Base-by-base conservation (phyloP, 2,797 vertebrate genomes). In the Leptoclinus maculatus region DNA sequence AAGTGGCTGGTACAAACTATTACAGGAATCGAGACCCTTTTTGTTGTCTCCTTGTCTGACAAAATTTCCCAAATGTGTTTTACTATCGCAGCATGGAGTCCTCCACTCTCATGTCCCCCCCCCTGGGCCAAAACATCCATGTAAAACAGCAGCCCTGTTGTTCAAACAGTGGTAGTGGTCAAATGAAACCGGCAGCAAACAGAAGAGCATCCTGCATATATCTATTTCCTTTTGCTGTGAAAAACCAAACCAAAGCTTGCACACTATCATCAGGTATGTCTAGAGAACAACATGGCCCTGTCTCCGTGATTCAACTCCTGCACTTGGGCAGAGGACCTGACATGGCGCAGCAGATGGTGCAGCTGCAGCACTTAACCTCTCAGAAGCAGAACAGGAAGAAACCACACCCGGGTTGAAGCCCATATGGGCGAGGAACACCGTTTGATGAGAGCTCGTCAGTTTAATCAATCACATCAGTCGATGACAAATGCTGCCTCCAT, bases 401-500 rank as follows among this genome's bases (percentile, higher is more conserved):
- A 56, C 67, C 73, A 87, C 78, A 75, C 82, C 70, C 62, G 56
- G 65, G 80, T 19, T 80, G 73, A 73, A 68, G 59, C 78, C 78
- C 88, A 86, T 87, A 89, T 83, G 89, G 83, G 12, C 66, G 69
- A 84, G 74, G 60, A 87, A 45, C 67, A 34, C 53, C 66, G 69
- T 85, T 86, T 72, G 34, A 76, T 56, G 58, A 81, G 83, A 86
- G 72, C 83, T 79, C 60, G 80, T 90, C 83, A 78, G 79, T 76
- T 85, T 80, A 82, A 94, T 95, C 89, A 84, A 86, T 92, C 89
- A 88, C 84, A 69, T 70, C 78, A 84, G 76, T 69, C 49, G 19
- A 69, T 67, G 87, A 90, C 76, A 87, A 85, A 89, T 85, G 70
- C 76, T 79, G 76, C 78, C 82, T 77, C 21, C 56, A 62, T 90